Base-by-base conservation (phyloP, 2,888 invertebrate genomes). In the Atethmia centrago region DNA sequence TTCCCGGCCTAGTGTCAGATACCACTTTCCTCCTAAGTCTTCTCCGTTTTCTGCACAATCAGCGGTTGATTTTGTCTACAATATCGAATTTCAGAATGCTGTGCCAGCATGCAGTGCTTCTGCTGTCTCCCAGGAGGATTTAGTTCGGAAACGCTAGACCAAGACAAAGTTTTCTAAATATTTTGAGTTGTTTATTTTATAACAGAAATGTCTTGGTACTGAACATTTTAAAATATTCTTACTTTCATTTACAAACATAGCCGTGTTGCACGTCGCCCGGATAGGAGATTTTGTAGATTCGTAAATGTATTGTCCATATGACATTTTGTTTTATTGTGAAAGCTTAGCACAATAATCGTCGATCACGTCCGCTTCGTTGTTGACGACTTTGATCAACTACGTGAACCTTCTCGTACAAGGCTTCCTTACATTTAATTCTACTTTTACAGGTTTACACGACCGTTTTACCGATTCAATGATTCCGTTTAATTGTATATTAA, bases 31-130 rank as follows among this genome's bases (percentile, higher is more conserved):
- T 36, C 8, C 12, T n/a, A 47, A 66, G 53, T 40, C 62, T 63
- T 64, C 28, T 55, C 21, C 45, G 42, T 53, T 70, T 83, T 70
- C 36, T 74, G 59, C 74, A 61, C 40, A 74, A 63, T 79, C 55
- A 19, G 47, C 74, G 47, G 62, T 55, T 55, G 45, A 25, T 74
- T 82, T 81, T 58, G 68, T 80, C 55, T 69, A 45, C 70, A 62
- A 80, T 75, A 80, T 80, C 45, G 49, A 84, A 71, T 84, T 83
- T 68, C 64, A 55, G 64, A 65, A 75, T 68, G 53, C 51, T 58
- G 65, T 66, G 75, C 56, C 62, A 83, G 78, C 78, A 64, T 80
- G 49, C 66, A 71, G 68, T 59, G 36, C 58, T 83, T 80, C 31
- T 73, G 62, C 62, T 71, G 59, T 55, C 71, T 62, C 79, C 19